Conservation (phyloP, 2,113 vertebrate species). For the Cercopithecus mona region DNA sequence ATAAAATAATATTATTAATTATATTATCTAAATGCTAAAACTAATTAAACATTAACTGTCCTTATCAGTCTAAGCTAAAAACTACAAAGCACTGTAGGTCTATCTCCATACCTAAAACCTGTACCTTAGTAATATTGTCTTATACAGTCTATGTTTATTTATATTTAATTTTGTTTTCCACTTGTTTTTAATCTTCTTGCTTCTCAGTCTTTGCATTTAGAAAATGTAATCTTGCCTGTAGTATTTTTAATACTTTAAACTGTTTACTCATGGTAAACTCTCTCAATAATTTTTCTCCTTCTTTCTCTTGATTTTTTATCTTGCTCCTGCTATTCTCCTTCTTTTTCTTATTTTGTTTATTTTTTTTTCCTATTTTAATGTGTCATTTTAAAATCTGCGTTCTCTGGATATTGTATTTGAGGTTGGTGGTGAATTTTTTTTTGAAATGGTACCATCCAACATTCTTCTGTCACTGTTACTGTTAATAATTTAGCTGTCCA, state of each 20-base stretch:
- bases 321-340: neutral
- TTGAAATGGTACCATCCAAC: neutral
- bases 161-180: neutral
- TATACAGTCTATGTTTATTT: neutral
- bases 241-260: neutral
- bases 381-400: neutral
- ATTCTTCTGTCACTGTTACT: neutral
- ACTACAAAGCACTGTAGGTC: too few species aligned
- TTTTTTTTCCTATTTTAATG: neutral
- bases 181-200: neutral
- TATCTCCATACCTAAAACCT: too few species aligned
- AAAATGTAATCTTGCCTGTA: neutral
- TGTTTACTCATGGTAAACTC: neutral
- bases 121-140: too few species aligned
- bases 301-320: neutral
- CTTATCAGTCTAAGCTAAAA: too few species aligned
- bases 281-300: neutral
- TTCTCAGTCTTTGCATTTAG: neutral
- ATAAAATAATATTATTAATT: too few species aligned
- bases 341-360: neutral
- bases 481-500: neutral
- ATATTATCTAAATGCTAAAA: too few species aligned
- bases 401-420: neutral
- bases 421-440: neutral
- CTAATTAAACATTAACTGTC: too few species aligned